Conservation (phyloP, 2,888 invertebrate genomes). For the Drosophila stalkeri region DNA sequence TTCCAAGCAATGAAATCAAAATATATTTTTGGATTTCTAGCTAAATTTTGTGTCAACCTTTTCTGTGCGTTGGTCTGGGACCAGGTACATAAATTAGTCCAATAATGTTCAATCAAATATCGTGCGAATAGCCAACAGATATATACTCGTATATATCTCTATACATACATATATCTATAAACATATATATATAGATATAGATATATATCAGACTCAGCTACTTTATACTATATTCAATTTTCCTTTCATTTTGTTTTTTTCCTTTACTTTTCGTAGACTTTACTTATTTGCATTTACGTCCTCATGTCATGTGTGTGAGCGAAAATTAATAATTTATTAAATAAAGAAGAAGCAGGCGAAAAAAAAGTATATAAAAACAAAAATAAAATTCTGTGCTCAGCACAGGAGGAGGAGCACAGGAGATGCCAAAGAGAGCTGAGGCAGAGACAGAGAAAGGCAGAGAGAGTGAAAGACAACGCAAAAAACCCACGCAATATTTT, state of each 20-base stretch:
- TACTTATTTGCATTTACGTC: conserved; percentile 65
- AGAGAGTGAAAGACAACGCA: conserved; percentile 9
- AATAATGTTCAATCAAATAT: conserved; percentile 62
- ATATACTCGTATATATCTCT: background rate
- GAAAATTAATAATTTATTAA: conserved; percentile 79
- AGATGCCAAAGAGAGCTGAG: conserved; percentile 17
- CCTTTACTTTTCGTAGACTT: conserved; percentile 4
- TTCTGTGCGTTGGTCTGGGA: conserved; percentile 34
- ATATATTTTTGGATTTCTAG: conserved; percentile 53
- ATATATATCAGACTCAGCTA: conserved; percentile 3
- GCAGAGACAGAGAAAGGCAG: background rate
- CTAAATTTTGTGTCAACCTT: conserved; percentile 29
- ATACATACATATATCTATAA: background rate
- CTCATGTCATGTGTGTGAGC: conserved; percentile 67
- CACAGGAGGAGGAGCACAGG: conserved; percentile 24
- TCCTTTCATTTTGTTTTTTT: conserved; percentile 17
- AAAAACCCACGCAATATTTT: conserved; percentile 59
- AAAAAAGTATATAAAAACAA: conserved; percentile 34
- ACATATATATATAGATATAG: background rate
- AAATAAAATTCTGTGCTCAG: conserved; percentile 42
- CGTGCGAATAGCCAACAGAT: conserved; percentile 23
- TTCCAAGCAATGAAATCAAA: conserved; percentile 55
- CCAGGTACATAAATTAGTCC: conserved; percentile 55
- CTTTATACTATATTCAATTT: conserved; percentile 4
- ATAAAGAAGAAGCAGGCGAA: conserved; percentile 41